Percentiles rank a stretch among this genome's conserved stretches.
These are phyloP conservation scores for Murina feae DNA, from an alignment of 2,113 vertebrate species.

Conservation along the genomic window DNA sequence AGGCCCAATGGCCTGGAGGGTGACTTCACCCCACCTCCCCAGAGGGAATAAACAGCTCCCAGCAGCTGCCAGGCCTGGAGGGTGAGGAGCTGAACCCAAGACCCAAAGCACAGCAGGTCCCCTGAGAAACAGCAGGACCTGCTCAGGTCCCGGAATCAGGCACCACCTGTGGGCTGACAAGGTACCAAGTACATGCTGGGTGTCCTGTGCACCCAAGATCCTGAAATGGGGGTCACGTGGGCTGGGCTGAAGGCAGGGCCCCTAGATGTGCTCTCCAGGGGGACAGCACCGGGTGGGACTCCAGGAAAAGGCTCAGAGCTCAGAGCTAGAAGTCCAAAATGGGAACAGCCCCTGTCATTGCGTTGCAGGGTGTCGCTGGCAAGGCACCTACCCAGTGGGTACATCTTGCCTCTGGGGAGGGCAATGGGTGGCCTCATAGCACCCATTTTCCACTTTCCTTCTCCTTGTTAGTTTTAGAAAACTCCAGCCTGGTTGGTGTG, in stretches of 20 bases:
- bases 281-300: background rate
- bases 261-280: background rate
- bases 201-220: too few relatives aligned
- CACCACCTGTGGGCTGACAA: background rate
- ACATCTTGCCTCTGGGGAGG: background rate
- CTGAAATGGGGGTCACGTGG: background rate
- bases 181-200: background rate
- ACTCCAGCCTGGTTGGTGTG: too few relatives aligned
- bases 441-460: background rate
- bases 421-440: rapidly evolving
- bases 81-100: background rate
- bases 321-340: background rate
- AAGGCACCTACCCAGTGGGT: background rate
- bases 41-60: background rate
- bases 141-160: rapidly evolving
- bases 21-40: background rate
- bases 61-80: background rate
- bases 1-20: background rate
- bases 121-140: background rate
- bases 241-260: background rate
- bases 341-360: rapidly evolving
- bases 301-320: background rate
- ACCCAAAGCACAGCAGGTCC: background rate
- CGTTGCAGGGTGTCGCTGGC: rapidly evolving
- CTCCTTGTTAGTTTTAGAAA: background rate